Conservation (phyloP, 2,113 vertebrate genomes). For the Morone chrysops region DNA sequence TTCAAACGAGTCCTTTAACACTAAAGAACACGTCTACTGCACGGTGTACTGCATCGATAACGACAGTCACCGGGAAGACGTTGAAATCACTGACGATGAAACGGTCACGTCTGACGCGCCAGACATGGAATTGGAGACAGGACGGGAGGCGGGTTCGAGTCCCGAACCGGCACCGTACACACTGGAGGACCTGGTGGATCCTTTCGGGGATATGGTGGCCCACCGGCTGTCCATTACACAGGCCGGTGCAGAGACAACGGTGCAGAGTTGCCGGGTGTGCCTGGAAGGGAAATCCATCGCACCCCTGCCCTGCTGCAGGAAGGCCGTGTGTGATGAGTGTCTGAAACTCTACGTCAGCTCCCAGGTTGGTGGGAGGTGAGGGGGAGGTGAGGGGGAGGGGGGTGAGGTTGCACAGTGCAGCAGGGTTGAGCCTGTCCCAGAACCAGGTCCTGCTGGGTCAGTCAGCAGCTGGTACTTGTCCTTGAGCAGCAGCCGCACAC, state of each 20-base stretch:
- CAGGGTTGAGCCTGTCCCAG: conserved; percentile 7
- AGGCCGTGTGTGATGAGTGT: conserved; percentile 95
- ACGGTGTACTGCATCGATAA: conserved; percentile 87
- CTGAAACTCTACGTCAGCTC: conserved; percentile 93
- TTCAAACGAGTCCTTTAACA: conserved; percentile 23
- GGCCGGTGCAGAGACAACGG: conserved; percentile 16
- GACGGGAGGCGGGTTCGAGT: conserved; percentile 75
- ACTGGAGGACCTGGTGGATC: conserved; percentile 84
- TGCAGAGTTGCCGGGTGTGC: conserved; percentile 91
- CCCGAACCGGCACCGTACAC: conserved; percentile 83
- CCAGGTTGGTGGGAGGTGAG: conserved; percentile 85
- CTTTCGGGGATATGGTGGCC: conserved; percentile 65
- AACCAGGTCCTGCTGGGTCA: conserved; percentile 13
- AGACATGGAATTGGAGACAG: conserved; percentile 45
- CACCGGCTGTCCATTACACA: conserved; percentile 27
- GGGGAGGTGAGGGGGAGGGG: background rate
- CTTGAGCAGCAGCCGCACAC: conserved; percentile 12
- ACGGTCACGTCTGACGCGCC: conserved; percentile 34
- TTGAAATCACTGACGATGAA: conserved; percentile 49
- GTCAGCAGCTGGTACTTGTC: conserved; percentile 38
- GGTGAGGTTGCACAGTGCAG: background rate
- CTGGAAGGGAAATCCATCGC: conserved; percentile 90
- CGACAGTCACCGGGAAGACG: conserved; percentile 72
- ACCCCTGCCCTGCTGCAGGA: conserved; percentile 93
- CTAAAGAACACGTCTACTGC: conserved; percentile 88